Evolutionary conservation across 2,888 invertebrate species (phyloP).

Genomic region (Lasiommata megera): DNA sequence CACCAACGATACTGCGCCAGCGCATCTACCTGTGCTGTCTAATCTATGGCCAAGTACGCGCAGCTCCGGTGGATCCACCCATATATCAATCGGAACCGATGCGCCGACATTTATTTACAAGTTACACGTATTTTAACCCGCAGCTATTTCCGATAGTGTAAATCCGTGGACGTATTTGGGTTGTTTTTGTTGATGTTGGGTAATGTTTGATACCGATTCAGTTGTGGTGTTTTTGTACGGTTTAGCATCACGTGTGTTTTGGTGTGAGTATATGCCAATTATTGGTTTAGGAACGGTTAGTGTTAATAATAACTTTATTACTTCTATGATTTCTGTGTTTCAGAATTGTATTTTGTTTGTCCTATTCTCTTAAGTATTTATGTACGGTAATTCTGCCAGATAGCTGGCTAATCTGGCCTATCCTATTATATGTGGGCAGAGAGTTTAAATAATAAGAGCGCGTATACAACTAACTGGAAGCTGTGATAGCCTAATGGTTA

Average conservation of each 20-base stretch:
- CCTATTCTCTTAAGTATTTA: no score
- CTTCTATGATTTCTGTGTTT: no score
- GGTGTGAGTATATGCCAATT: constrained; percentile 22
- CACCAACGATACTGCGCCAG: constrained; percentile 12
- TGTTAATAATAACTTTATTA: no score
- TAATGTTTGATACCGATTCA: constrained; percentile 48
- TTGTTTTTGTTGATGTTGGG: constrained; percentile 58
- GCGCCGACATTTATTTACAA: constrained; percentile 64
- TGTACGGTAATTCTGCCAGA: no score
- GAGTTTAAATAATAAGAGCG: no score
- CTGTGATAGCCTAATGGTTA: no score
- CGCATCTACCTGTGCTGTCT: constrained; percentile 9
- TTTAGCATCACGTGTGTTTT: constrained; percentile 24
- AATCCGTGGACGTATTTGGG: constrained; percentile 64
- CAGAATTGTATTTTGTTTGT: no score
- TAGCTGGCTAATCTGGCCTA: no score
- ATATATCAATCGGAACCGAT: constrained; percentile 68
- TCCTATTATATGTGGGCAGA: no score
- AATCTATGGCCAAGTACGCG: constrained; percentile 44
- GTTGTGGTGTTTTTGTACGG: constrained; percentile 34
- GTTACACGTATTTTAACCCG: constrained; percentile 50
- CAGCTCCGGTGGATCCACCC: constrained; percentile 54
- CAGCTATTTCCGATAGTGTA: constrained; percentile 63
- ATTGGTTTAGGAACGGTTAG: neutral
- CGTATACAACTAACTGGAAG: no score